Base-by-base conservation (phyloP, 2,113 vertebrate species). In the Thermophis baileyi region DNA sequence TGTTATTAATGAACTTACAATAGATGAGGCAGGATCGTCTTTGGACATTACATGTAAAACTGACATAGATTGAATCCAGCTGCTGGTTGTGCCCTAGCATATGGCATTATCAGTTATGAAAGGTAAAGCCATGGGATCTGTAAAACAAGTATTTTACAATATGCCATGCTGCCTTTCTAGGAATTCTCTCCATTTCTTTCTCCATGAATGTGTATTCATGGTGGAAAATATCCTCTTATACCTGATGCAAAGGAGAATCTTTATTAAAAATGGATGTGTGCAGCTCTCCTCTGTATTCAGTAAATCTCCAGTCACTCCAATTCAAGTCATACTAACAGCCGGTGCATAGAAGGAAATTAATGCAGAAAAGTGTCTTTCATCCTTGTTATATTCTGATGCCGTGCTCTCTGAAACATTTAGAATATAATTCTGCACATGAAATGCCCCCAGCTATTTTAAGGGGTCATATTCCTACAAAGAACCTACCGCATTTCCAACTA, bases 121-220 rank as follows among this genome's bases (percentile, higher is more conserved):
- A 57, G n/a, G 35, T 30, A 30, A 49, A 25, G 16, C 6, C 20
- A 57, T 54, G 35, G 27, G 60, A 9, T 46, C 88, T 91, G 88
- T 1, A 92, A 24, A 87, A 47, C 54, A 86, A 93, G 74, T 27
- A 95, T 40, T 88, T 54, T 93, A 85, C 57, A 89, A n/a, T 89
- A 35, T 93, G 94, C n/a, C 22, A 40, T 50, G 1, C 49, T 85
- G 54, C 30, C 24, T 51, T 30, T 60, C 74, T 92, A 63, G 93
- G 85, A 93, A 93, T 69, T 95, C 91, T 92, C 69, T 91, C 55
- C 0, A 89, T 85, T 91, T 85, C 90, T 53, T 86, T 74, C 85
- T 89, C 93, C 88, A 88, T 93, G 88, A 93, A 55, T 44, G 89
- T 93, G 94, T 44, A 89, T 91, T 50, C 51, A 93, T 92, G 4